phyloP scores from a whole-genome alignment of 2,797 vertebrate genomes.

The Phaenicophaeus curvirostris region DNA sequence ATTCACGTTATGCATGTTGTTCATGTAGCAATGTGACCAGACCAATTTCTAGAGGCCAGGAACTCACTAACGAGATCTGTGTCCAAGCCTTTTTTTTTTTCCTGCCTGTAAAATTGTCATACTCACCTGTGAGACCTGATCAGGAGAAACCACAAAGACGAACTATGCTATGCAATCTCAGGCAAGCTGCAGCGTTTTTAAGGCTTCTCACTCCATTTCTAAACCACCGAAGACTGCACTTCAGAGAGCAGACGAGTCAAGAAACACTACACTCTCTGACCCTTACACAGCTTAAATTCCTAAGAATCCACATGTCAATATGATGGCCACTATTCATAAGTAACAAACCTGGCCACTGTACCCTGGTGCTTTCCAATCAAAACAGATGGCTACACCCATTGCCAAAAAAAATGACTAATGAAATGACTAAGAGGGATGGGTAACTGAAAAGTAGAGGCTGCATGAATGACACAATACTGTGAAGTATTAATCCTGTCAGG shows the following conservation, averaged over 20 bases:
- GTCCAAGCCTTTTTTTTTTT: background rate
- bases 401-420: conserved; percentile 62
- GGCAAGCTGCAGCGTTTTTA: conserved; percentile 37
- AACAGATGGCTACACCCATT: background rate
- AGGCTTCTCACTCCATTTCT: background rate
- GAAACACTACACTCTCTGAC: background rate
- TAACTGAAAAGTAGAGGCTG: conserved; percentile 47
- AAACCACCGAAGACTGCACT: background rate
- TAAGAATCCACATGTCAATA: background rate
- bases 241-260: background rate
- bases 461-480: conserved; percentile 39
- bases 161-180: background rate
- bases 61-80: conserved; percentile 30
- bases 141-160: conserved; percentile 24
- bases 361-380: conserved; percentile 17
- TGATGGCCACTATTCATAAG: background rate
- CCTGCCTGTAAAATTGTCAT: conserved; percentile 3
- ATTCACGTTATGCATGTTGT: conserved; percentile 6
- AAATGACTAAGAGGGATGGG: conserved; percentile 63
- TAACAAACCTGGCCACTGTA: background rate
- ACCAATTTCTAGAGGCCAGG: conserved; percentile 14
- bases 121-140: background rate
- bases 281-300: background rate
- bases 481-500: conserved; percentile 46
- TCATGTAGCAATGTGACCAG: conserved; percentile 22